Evolutionary conservation across 2,797 vertebrate genomes (phyloP), one percentile per base, ranked within the genome.

Genomic region (Manis javanica): DNA sequence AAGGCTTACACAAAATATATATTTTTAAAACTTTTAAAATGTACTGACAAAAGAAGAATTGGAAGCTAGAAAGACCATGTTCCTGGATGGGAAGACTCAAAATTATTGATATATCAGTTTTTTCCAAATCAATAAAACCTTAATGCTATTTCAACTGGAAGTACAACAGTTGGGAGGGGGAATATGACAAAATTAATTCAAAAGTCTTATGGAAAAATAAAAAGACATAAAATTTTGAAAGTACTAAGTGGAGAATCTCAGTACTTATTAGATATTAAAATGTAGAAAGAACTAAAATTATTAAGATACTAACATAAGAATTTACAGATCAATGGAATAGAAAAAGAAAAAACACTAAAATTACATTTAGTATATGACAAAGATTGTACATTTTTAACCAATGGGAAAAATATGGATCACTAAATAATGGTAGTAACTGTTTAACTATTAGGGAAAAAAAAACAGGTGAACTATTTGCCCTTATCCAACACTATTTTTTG

Each of bases 51-150:
- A 79, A 75, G 79, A 57, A 39, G 11, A 90, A 9, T 59, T 71
- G 16, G 34, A 87, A 90, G 91, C 66, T 15, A 72, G 21, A 66
- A 64, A 77, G 34, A 64, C 26, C 63, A 88, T 24, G 13, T 84
- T 94, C 46, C 34, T 78, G 21, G 46, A 46, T 34, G 46, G 31
- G 15, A 90, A 79, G 42, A 91, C 29, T 46, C 51, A 79, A 59
- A 51, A 90, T 24, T 83, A 12, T 19, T 64, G n/a, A 31, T 24
- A 64, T 55, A 85, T 2, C 46, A 87, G 31, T 87, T 85, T 85
- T 95, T 92, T 78, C 29, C 71, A 79, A 91, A 94, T 92, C 61
- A 91, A 37, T 51, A 94, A 82, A 77, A 95, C 11, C 86, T 90
- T 29, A 94, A 7, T 53, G 8, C 21, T 93, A 81, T 94, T 92